Conservation (phyloP, 2,888 invertebrate species). For the Nemotelus nigrinus region DNA sequence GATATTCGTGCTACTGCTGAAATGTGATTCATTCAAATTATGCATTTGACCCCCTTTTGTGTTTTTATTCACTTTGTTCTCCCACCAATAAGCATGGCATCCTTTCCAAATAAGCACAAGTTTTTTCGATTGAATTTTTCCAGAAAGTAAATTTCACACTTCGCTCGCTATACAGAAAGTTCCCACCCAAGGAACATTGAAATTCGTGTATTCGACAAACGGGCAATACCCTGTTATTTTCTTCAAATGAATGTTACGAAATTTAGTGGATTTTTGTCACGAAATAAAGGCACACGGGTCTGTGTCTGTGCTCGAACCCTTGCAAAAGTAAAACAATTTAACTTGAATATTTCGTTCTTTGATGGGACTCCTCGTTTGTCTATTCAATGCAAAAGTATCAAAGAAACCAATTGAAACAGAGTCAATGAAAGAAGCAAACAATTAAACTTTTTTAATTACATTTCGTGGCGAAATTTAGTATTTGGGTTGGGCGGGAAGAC, state of each 20-base stretch:
- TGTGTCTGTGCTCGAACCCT: neutral
- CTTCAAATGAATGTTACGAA: no score
- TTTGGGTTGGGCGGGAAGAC: neutral
- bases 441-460: slow-evolving; percentile 36
- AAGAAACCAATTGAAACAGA: neutral
- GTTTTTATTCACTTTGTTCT: neutral
- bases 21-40: neutral
- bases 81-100: no score
- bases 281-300: no score
- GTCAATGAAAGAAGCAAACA: neutral
- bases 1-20: neutral
- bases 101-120: no score
- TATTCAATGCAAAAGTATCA: neutral
- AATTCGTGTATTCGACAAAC: no score
- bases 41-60: neutral
- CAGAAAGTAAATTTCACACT: no score
- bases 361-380: neutral
- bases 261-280: no score
- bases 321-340: neutral
- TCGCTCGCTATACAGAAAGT: no score
- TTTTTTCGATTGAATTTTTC: no score
- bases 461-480: neutral
- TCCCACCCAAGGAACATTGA: no score
- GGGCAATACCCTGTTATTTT: no score
- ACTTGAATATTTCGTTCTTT: neutral